Percentiles rank a stretch among this genome's conserved stretches.
Evolutionary conservation across 2,113 vertebrate genomes (phyloP).

Genomic region (Cinclus cinclus): DNA sequence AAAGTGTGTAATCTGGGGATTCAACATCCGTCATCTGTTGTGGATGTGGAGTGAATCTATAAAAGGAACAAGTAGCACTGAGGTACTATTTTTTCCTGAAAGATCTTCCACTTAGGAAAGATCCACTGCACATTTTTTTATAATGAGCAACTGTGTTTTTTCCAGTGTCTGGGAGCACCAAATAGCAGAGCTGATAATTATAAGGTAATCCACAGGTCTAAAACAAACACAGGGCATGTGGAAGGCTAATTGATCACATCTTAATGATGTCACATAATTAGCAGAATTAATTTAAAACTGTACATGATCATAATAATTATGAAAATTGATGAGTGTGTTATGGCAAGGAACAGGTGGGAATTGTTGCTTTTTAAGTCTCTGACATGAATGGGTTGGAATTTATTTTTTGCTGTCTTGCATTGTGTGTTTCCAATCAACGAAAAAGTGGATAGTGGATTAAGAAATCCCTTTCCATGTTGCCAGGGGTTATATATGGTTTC

Average conservation of each 20-base stretch:
- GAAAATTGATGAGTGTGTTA: not conserved
- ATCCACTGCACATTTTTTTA: not conserved
- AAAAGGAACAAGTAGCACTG: not conserved
- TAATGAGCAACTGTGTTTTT: fast-evolving
- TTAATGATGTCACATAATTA: not conserved
- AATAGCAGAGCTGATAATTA: not conserved
- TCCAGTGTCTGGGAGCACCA: not conserved
- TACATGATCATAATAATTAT: not conserved
- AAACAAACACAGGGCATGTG: not conserved
- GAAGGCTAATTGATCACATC: not conserved
- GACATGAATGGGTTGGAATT: not conserved
- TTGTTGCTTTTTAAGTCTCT: not conserved
- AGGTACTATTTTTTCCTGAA: not conserved
- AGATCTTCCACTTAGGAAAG: not conserved
- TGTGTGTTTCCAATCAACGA: not conserved
- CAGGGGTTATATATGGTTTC: not conserved
- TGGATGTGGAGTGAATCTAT: not conserved
- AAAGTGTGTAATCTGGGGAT: not conserved
- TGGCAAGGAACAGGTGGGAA: not conserved
- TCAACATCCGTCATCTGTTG: not conserved
- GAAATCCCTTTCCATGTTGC: not conserved
- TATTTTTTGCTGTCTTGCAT: not conserved
- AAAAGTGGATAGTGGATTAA: not conserved
- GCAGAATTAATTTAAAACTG: not conserved
- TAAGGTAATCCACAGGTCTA: not conserved